phyloP scores from a whole-genome alignment of 37 sponge, comb jelly and placozoan genomes.

The Crambe crambe region DNA sequence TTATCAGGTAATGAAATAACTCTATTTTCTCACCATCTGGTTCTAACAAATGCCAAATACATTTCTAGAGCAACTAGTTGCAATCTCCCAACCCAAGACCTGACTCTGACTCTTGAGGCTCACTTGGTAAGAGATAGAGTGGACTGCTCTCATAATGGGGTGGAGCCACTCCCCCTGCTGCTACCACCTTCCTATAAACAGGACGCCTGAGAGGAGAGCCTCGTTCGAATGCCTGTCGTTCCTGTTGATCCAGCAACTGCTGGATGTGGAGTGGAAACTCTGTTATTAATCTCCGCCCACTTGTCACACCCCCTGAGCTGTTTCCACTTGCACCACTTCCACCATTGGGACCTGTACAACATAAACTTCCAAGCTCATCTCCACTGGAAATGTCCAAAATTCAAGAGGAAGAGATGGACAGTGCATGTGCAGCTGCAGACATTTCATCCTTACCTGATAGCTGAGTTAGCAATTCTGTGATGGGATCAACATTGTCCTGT shows the following conservation, averaged over 20 bases:
- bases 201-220: conserved; percentile 50
- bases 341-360: background rate
- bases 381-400: too few relatives aligned
- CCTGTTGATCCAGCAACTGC: conserved; percentile 60
- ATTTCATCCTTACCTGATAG: conserved; percentile 33
- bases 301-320: conserved; percentile 18
- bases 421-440: too few relatives aligned
- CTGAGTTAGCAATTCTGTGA: conserved; percentile 83
- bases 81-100: too few relatives aligned
- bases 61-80: too few relatives aligned
- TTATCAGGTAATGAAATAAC: background rate
- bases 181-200: conserved; percentile 42
- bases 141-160: background rate
- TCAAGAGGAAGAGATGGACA: too few relatives aligned
- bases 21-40: too few relatives aligned
- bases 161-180: conserved; percentile 21
- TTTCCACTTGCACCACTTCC: background rate
- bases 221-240: conserved; percentile 51
- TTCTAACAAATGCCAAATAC: too few relatives aligned
- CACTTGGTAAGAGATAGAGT: conserved; percentile 3
- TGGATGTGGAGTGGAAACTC: conserved; percentile 66
- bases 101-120: too few relatives aligned
- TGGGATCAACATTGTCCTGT: conserved; percentile 68
- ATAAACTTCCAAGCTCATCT: too few relatives aligned
- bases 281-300: conserved; percentile 32